Base-by-base conservation (phyloP, 1,140 invertebrate genomes). In the Lordiphosa clarofinis region DNA sequence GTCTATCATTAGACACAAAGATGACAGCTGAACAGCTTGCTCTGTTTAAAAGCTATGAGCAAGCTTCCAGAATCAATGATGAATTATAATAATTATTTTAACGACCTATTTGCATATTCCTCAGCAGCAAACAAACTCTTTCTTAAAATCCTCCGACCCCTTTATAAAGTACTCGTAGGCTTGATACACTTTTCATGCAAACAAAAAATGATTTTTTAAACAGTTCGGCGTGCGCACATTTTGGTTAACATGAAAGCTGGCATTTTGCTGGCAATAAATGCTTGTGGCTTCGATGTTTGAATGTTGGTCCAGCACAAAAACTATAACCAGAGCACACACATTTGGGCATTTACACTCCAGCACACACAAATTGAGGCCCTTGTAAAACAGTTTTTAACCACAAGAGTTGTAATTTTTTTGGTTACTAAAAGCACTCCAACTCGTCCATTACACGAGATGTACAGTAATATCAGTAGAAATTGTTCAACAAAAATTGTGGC, bases 381-480 rank as follows among this genome's bases (percentile, higher is more conserved):
- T 69, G 47, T 47, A 42, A 73, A 81, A 62, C 44, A 43, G 54
- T 61, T 82, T 82, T 82, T 82, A 66, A 70, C 75, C 75, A 82
- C 66, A 81, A 64, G 71, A 75, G 72, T 76, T 72, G 69, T 82
- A 71, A 81, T n/a, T 81, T 82, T 81, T 63, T 82, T 74, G 75
- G 75, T 82, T 82, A 82, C 72, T 54, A 69, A 69, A 60, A 65
- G 56, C 65, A 69, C 64, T 68, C 64, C 68, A 49, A 50, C 35
- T 33, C 55, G 56, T 28, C 55, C 64, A 68, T 68, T 68, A 68
- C 63, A 38, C 40, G 48, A 46, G 33, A 21, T 31, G 24, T 24
- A 19, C 35, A 37, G 10, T 21, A 36, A 28, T 21, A 37, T 37
- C 35, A 37, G 21, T n/a, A 21, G 8, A 44, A 24, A 10, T 48